Evolutionary conservation across 2,113 vertebrate species (phyloP).

Genomic region (Cephalopholis sonnerati): DNA sequence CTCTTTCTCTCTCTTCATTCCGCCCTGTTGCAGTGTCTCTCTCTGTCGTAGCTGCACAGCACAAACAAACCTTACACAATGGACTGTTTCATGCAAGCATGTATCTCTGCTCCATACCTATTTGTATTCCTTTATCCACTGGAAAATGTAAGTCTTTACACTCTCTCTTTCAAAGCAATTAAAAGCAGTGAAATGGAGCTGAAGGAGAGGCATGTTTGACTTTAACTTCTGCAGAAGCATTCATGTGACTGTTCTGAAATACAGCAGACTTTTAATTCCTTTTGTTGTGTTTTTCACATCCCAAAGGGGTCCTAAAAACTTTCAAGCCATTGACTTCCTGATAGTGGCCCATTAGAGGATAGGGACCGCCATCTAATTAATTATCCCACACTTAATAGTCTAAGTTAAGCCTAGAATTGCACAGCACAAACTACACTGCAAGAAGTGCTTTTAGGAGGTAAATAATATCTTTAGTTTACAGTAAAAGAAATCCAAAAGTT

Average conservation of each 20-base stretch:
- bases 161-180: not conserved
- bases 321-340: conserved; percentile 18
- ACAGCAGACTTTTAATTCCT: not conserved
- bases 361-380: not conserved
- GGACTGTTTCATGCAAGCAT: conserved; percentile 10
- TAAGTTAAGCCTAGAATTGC: not conserved
- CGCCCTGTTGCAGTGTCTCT: conserved; percentile 62
- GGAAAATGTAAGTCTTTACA: not conserved
- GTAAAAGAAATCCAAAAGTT: not conserved
- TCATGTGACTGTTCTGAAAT: not conserved
- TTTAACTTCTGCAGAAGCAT: conserved; percentile 28
- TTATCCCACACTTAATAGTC: not conserved
- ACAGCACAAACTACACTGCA: not conserved
- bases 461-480: not conserved
- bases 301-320: not conserved
- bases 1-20: conserved; percentile 26
- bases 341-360: not conserved
- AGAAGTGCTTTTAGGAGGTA: not conserved
- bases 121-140: not conserved
- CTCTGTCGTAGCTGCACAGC: conserved; percentile 40
- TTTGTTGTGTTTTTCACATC: not conserved
- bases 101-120: not conserved
- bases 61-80: conserved; percentile 49
- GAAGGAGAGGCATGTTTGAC: conserved; percentile 14
- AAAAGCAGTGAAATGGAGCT: conserved; percentile 10